Base-by-base conservation (phyloP, 2,888 invertebrate species). In the Piscicola geometra region DNA sequence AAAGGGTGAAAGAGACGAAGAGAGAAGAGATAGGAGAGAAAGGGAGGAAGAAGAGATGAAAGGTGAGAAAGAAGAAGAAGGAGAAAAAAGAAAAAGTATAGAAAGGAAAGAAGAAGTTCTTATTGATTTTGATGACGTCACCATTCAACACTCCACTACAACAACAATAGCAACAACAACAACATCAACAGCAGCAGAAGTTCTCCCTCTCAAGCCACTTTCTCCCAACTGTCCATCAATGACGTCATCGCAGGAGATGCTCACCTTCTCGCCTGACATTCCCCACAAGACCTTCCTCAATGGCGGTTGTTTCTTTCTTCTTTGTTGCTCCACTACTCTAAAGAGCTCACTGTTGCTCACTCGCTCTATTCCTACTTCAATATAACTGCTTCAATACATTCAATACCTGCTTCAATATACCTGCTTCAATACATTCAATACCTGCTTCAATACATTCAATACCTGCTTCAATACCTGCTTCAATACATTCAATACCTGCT, bases 161-260 rank as follows among this genome's bases (percentile, higher is more conserved):
- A 50, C 47, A 41, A 25, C 50, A 12, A 64, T 28, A 64, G n/a
- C 25, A 18, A 12, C 9, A 18, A 18, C 25, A n/a, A 64, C 64
- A 64, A 64, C 64, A 64, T 25, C 64, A 18, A 9, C 12, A 64
- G 30, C 64, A 64, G 9, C 64, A 9, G n/a, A 12, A n/a, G 9
- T 25, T 25, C n/a, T 21, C 12, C 75, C 66, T 32, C 66, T 78
- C 30, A 47, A 66, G 32, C 32, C 32, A 28, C 28, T 35, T 2
- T 35, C 67, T 9, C 35, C 28, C 67, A 71, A 47, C n/a, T 71
- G 52, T 52, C 33, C 47, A 30, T 35, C 64, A 33, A 73, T 67
- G 67, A 67, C 67, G 21, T 67, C 67, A 32, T 67, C 67, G 28
- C 67, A 67, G n/a, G 67, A 67, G 32, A 9, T 67, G 12, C 35